A percentile compares a stretch with the other conserved stretches of the same genome.
Evolutionary conservation across 2,797 vertebrate genomes (phyloP).

Genomic region (Anabacerthia variegaticeps): DNA sequence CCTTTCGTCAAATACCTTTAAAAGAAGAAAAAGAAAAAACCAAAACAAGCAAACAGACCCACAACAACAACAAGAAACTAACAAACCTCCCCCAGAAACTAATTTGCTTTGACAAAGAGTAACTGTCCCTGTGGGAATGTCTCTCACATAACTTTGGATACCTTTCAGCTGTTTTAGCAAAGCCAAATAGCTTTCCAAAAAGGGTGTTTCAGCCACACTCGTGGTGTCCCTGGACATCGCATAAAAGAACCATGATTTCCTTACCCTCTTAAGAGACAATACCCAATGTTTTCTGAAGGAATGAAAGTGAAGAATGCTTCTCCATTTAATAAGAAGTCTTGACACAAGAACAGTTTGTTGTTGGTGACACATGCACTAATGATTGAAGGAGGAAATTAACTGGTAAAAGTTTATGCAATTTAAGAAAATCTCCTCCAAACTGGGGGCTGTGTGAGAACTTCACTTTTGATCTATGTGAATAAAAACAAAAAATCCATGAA

Average conservation of each 20-base stretch:
- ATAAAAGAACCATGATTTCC: neutral
- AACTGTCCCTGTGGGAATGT: neutral
- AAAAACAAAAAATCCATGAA: slow-evolving; percentile 21
- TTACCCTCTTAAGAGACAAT: neutral
- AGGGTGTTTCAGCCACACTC: neutral
- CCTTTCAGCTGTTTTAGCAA: neutral
- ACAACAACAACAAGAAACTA: neutral
- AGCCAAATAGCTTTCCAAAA: neutral
- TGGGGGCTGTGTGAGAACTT: neutral
- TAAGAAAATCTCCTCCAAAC: neutral
- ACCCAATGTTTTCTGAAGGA: neutral
- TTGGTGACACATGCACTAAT: neutral
- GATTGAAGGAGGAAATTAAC: neutral
- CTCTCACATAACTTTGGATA: neutral
- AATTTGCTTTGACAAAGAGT: neutral
- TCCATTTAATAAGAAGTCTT: neutral
- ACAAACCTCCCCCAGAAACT: neutral
- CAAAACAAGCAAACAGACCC: neutral
- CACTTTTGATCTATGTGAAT: slow-evolving; percentile 17
- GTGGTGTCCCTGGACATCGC: too few species aligned
- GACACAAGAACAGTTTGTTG: neutral
- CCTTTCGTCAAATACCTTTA: neutral
- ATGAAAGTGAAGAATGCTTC: neutral
- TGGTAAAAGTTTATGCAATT: neutral
- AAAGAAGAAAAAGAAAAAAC: neutral